These are phyloP conservation scores for Agapornis canus DNA, from an alignment of 2,797 vertebrate species.

Conservation along the genomic window DNA sequence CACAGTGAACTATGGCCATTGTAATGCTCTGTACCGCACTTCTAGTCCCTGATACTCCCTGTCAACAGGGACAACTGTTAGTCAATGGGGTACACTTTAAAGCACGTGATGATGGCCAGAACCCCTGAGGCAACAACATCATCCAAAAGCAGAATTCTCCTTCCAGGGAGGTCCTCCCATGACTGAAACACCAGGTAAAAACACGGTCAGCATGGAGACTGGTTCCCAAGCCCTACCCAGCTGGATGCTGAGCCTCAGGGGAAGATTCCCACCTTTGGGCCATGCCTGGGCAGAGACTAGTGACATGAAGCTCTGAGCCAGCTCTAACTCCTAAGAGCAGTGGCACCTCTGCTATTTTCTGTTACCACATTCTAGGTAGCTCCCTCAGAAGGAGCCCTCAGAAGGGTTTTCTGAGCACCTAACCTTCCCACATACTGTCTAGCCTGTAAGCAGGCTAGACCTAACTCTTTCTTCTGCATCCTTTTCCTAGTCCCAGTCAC, in stretches of 20 bases:
- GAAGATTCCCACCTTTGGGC: not conserved
- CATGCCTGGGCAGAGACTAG: not conserved
- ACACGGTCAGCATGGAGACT: rapidly evolving
- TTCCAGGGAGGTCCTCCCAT: not conserved
- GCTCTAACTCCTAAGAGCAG: not conserved
- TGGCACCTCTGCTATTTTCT: not conserved
- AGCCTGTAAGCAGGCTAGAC: not conserved
- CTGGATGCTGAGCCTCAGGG: not conserved
- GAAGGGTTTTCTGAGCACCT: not conserved
- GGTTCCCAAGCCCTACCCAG: not conserved
- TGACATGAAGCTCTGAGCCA: not conserved
- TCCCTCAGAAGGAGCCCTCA: not conserved
- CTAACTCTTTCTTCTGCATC: not conserved
- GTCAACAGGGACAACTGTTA: no score
- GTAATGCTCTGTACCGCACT: not conserved
- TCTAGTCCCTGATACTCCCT: not conserved
- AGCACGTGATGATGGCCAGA: not conserved
- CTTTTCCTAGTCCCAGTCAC: not conserved
- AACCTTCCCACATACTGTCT: not conserved
- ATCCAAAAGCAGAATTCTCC: not conserved
- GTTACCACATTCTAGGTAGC: not conserved
- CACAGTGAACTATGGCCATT: not conserved
- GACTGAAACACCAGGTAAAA: not conserved
- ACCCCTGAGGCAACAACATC: not conserved
- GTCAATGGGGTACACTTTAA: not conserved